Evolutionary conservation across 2,113 vertebrate species (phyloP).

Genomic region (Solea senegalensis): DNA sequence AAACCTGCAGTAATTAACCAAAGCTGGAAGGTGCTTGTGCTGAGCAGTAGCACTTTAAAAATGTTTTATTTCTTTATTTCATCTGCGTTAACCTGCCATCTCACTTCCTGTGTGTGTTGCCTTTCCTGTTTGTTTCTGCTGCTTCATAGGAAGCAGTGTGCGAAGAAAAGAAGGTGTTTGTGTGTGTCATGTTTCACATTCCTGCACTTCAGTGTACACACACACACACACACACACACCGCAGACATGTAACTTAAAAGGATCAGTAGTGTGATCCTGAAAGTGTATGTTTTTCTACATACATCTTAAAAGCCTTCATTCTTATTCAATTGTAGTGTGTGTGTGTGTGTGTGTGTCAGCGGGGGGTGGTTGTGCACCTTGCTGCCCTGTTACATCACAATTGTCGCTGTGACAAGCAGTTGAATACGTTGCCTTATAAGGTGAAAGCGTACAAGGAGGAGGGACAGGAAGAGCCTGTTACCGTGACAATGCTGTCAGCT

Average conservation of each 20-base stretch:
- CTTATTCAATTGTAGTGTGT: not conserved
- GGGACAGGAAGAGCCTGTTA: constrained; percentile 75
- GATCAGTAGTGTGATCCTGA: not conserved
- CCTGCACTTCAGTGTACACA: not conserved
- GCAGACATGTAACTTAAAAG: constrained; percentile 12
- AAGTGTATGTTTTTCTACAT: not conserved
- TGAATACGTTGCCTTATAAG: constrained; percentile 78
- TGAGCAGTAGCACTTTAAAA: not conserved
- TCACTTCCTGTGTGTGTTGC: constrained; percentile 2
- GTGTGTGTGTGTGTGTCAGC: constrained; percentile 8
- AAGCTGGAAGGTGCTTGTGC: not conserved
- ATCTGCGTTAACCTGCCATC: too few species aligned
- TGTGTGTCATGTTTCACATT: constrained; percentile 45
- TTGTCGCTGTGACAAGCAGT: constrained; percentile 67
- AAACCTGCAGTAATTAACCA: not conserved
- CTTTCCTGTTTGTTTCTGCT: constrained; percentile 28
- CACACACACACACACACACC: not conserved
- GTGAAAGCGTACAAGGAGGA: constrained; percentile 65
- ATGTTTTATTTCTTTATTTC: not conserved
- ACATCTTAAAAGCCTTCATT: not conserved
- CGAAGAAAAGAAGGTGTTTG: not conserved
- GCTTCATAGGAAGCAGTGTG: constrained; percentile 12
- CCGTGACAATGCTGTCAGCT: constrained; percentile 73
- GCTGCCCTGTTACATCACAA: constrained; percentile 68
- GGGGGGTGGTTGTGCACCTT: constrained; percentile 57